Percentiles rank a stretch among this genome's conserved stretches.
Evolutionary conservation across 2,888 invertebrate species (phyloP).

Genomic region (Xestia c-nigrum): DNA sequence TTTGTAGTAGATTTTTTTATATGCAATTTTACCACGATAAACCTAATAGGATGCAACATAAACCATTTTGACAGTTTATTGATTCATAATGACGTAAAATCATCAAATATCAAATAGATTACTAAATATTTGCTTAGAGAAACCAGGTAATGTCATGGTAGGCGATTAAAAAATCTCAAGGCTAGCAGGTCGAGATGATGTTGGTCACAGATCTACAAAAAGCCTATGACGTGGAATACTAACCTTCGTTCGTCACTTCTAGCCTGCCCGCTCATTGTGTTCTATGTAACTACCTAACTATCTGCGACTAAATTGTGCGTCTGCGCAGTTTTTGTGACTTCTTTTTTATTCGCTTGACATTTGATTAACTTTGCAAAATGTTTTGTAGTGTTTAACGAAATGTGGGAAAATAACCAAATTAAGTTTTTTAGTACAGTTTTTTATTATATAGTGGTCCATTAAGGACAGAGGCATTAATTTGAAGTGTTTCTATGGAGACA

Average conservation of each 20-base stretch:
- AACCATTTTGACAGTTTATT: background rate
- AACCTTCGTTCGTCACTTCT: conserved; percentile 43
- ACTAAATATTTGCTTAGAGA: conserved; percentile 33
- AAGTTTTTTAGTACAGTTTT: background rate
- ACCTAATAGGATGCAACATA: background rate
- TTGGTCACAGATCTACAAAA: conserved; percentile 51
- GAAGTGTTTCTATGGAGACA: background rate
- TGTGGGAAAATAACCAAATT: conserved; percentile 12
- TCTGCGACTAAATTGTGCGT: conserved; percentile 8
- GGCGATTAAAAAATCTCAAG: conserved; percentile 56
- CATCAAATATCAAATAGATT: background rate
- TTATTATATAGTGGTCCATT: background rate
- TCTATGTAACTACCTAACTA: conserved; percentile 1
- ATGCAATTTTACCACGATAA: background rate
- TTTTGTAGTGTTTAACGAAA: conserved; percentile 3
- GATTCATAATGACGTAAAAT: conserved; percentile 9
- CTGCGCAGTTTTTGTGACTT: conserved; percentile 10
- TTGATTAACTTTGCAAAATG: conserved; percentile 7
- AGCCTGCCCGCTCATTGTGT: conserved; percentile 37
- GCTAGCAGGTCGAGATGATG: conserved; percentile 53
- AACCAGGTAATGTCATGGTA: conserved; percentile 39
- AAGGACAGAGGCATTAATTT: background rate
- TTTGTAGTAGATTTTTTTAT: background rate
- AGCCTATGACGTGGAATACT: conserved; percentile 62
- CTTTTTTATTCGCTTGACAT: background rate